Conservation (phyloP, 2,113 vertebrate species). For the Peromyscus polionotus region DNA sequence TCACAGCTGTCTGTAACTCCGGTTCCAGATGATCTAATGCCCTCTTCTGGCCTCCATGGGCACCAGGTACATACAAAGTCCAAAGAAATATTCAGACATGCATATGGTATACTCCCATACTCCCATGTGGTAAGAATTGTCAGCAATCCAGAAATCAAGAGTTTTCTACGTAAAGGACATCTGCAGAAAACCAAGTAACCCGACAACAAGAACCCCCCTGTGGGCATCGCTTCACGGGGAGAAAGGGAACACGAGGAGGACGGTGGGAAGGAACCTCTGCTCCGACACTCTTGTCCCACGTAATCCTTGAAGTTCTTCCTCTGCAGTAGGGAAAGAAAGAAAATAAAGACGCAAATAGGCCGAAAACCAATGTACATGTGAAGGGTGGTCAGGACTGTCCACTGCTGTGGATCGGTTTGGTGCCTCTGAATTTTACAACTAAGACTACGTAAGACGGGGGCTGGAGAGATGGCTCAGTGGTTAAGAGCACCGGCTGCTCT, state of each 20-base stretch:
- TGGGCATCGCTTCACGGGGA: too few relatives aligned
- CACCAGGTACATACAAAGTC: neutral
- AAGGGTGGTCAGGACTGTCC: too few relatives aligned
- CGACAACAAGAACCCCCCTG: too few relatives aligned
- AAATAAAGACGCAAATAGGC: neutral
- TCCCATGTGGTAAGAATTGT: neutral
- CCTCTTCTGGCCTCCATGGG: neutral
- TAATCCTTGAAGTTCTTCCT: neutral
- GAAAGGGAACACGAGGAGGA: neutral
- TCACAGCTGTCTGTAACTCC: too few relatives aligned
- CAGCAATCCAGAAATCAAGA: neutral
- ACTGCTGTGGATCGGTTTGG: neutral
- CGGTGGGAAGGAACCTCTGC: neutral
- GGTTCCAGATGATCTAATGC: neutral
- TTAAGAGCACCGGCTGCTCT: too few relatives aligned
- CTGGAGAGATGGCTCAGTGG: too few relatives aligned
- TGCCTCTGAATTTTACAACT: neutral
- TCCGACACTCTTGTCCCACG: neutral
- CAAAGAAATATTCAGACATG: neutral
- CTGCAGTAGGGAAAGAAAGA: neutral
- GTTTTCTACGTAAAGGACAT: neutral
- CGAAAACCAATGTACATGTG: neutral
- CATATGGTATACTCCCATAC: neutral
- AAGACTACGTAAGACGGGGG: neutral
- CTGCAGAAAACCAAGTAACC: neutral